These are phyloP conservation scores for Setophaga petechia DNA, from an alignment of 2,113 vertebrate species.

Conservation along the genomic window DNA sequence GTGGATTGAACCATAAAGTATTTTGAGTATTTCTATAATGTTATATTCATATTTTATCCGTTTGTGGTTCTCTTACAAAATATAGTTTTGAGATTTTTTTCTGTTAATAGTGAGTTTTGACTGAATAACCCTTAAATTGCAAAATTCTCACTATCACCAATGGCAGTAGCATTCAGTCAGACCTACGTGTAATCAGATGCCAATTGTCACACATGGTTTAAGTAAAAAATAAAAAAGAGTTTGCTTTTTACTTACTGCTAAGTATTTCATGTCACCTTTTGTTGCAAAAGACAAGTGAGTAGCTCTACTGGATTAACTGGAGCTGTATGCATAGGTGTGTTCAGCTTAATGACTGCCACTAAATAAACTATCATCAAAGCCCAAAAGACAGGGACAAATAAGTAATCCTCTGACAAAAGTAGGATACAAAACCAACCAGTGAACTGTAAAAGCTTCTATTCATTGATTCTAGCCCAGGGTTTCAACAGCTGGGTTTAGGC, in stretches of 20 bases:
- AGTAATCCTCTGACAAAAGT: background rate
- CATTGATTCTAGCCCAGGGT: background rate
- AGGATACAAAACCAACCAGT: background rate
- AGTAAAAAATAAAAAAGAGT: background rate
- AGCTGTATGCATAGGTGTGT: background rate
- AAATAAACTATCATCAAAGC: background rate
- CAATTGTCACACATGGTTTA: background rate
- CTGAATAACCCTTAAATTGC: background rate
- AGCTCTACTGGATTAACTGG: background rate
- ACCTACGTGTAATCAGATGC: background rate
- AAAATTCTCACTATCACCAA: background rate
- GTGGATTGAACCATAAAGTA: background rate
- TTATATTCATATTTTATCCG: background rate
- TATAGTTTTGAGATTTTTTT: background rate
- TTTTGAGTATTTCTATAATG: background rate
- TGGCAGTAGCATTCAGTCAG: background rate
- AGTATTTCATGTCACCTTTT: background rate
- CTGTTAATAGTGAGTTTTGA: background rate
- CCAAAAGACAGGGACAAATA: background rate
- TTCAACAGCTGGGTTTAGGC: background rate
- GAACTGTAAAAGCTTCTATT: background rate
- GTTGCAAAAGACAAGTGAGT: background rate
- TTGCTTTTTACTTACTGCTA: background rate
- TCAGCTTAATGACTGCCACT: background rate
- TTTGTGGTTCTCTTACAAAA: background rate